phyloP scores from a whole-genome alignment of 2,113 vertebrate genomes.

The Oncorhynchus gorbuscha region DNA sequence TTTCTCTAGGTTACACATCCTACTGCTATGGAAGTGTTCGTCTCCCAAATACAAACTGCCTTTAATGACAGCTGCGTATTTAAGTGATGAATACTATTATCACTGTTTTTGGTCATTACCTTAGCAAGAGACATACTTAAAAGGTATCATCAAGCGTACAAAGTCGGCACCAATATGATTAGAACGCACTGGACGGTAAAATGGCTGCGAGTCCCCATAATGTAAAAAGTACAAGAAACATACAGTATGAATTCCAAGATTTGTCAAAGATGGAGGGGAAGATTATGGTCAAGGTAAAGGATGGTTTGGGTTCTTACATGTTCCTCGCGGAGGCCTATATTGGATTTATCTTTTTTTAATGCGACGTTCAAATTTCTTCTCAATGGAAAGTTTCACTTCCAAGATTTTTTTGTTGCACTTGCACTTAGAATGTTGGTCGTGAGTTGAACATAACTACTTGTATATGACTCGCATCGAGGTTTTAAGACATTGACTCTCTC shows the following conservation, averaged over 20 bases:
- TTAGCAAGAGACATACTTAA: not conserved
- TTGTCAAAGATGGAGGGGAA: not conserved
- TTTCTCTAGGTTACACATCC: constrained; percentile 41
- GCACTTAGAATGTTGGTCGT: too few species aligned
- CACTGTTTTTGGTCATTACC: constrained; percentile 14
- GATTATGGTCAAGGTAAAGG: too few species aligned
- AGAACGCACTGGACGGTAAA: constrained; percentile 22
- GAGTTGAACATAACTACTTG: not conserved
- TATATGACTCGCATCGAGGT: not conserved
- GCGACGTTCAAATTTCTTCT: too few species aligned
- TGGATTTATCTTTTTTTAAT: too few species aligned
- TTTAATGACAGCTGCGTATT: constrained; percentile 39
- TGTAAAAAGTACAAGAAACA: not conserved
- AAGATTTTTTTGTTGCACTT: not conserved
- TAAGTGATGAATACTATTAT: constrained; percentile 16
- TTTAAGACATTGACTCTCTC: not conserved
- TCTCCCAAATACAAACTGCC: not conserved
- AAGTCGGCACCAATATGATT: constrained; percentile 4
- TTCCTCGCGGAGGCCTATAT: too few species aligned
- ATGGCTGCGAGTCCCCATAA: not conserved
- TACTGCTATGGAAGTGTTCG: not conserved
- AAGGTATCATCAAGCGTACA: constrained; percentile 8
- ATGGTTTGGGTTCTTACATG: too few species aligned
- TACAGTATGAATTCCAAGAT: not conserved
- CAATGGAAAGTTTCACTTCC: not conserved